These are phyloP conservation scores for Vanacampus margaritifer DNA, from an alignment of 2,113 vertebrate genomes.

Conservation along the genomic window DNA sequence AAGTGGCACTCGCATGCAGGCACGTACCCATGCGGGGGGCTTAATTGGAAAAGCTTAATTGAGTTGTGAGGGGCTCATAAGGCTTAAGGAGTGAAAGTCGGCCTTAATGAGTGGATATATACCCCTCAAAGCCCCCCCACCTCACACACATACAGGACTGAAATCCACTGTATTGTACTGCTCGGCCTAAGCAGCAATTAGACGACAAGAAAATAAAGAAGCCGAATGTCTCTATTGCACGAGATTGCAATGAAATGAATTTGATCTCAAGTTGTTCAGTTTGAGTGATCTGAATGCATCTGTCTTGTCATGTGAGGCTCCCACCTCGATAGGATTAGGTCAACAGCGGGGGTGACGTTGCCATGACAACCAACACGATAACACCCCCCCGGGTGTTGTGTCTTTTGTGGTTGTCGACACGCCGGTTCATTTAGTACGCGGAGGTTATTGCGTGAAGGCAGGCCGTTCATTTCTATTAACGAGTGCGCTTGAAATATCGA, in stretches of 20 bases:
- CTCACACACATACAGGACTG: slow-evolving; percentile 22
- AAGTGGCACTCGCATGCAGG: slow-evolving; percentile 13
- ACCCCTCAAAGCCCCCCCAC: slow-evolving; percentile 27
- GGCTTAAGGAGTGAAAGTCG: slow-evolving; percentile 67
- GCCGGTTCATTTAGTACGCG: slow-evolving; percentile 16
- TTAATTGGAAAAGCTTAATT: slow-evolving; percentile 72
- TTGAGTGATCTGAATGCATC: slow-evolving; percentile 69
- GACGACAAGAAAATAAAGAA: slow-evolving; percentile 49
- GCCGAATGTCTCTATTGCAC: slow-evolving; percentile 32
- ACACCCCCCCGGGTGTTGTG: slow-evolving; percentile 14
- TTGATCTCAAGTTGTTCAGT: too few species aligned
- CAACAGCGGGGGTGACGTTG: slow-evolving; percentile 75
- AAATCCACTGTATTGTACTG: slow-evolving; percentile 34
- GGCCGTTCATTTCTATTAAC: slow-evolving; percentile 11
- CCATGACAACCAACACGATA: slow-evolving; percentile 74
- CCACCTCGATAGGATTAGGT: slow-evolving; percentile 79
- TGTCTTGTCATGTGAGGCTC: slow-evolving; percentile 73
- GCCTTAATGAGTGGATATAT: slow-evolving; percentile 63
- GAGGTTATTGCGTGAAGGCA: slow-evolving; percentile 6
- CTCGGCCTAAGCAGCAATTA: slow-evolving; percentile 56
- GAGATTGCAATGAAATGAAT: slow-evolving; percentile 2
- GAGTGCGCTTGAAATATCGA: not conserved
- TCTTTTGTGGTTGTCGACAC: slow-evolving; percentile 45
- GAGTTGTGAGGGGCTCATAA: slow-evolving; percentile 71
- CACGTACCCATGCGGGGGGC: slow-evolving; percentile 42